phyloP scores from a whole-genome alignment of 2,888 invertebrate genomes.

The Plebejus melissa region DNA sequence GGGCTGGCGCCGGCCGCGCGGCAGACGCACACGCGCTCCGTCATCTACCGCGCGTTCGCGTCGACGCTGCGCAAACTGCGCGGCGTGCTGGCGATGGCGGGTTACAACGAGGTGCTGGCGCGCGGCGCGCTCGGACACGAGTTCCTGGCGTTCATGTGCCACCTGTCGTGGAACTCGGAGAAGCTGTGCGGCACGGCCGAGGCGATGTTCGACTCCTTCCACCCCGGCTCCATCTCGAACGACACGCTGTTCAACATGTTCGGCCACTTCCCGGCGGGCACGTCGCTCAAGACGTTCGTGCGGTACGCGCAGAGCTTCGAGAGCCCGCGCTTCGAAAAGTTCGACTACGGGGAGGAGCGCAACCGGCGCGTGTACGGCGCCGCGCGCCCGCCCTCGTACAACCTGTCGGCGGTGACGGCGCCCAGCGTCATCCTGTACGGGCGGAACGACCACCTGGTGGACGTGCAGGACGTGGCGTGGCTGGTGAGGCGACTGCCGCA shows the following conservation, averaged over 20 bases:
- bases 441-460: conserved; percentile 77
- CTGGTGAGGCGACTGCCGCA: conserved; percentile 75
- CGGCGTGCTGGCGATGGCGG: conserved; percentile 40
- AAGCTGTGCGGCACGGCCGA: conserved; percentile 43
- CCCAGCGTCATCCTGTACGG: conserved; percentile 58
- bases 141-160: conserved; percentile 52
- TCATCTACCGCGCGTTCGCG: conserved; percentile 40
- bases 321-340: conserved; percentile 50
- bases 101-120: conserved; percentile 50
- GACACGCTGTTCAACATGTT: conserved; percentile 47
- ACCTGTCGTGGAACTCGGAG: conserved; percentile 43
- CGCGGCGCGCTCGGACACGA: conserved; percentile 51
- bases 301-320: conserved; percentile 55
- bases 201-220: conserved; percentile 47
- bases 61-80: conserved; percentile 40
- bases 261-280: conserved; percentile 57
- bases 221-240: conserved; percentile 52
- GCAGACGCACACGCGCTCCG: conserved; percentile 62
- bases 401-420: conserved; percentile 47
- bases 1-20: conserved; percentile 81
- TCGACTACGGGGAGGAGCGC: conserved; percentile 49
- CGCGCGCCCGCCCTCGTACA: conserved; percentile 51
- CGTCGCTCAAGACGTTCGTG: conserved; percentile 53
- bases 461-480: conserved; percentile 77
- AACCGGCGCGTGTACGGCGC: conserved; percentile 53